phyloP scores from a whole-genome alignment of 2,113 vertebrate genomes.

The Elanus axillaris region DNA sequence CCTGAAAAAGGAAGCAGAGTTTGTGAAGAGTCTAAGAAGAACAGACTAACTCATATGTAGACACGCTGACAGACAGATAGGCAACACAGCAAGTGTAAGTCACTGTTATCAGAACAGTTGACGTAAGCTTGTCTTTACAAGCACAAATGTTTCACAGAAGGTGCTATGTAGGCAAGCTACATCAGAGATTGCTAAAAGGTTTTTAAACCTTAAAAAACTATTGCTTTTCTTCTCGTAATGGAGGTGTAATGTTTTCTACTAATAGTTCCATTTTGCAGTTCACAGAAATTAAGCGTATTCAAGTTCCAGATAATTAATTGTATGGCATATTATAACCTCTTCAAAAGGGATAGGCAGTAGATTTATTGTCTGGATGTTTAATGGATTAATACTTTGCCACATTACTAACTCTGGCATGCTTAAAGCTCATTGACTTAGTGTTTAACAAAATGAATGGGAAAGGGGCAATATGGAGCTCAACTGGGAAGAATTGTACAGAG shows the following conservation, averaged over 20 bases:
- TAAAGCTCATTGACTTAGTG: conserved; percentile 28
- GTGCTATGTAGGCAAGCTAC: background rate
- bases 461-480: background rate
- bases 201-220: background rate
- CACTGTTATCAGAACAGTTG: background rate
- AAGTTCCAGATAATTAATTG: conserved; percentile 20
- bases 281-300: conserved; percentile 1
- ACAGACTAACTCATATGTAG: background rate
- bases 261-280: background rate
- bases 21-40: background rate
- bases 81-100: background rate
- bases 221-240: background rate
- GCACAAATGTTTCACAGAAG: background rate
- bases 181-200: background rate
- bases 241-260: conserved; percentile 2
- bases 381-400: conserved; percentile 23
- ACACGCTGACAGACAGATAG: background rate
- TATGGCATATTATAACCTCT: background rate
- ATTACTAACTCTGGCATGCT: background rate
- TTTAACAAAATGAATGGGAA: conserved; percentile 2
- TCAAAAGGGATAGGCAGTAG: background rate
- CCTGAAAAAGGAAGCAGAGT: background rate
- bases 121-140: background rate
- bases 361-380: conserved; percentile 5
- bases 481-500: background rate